Percentiles rank a stretch among this genome's conserved stretches.
Evolutionary conservation across 64 coral and sea anemone genomes (phyloP).

Genomic region (Trachythela sp.): DNA sequence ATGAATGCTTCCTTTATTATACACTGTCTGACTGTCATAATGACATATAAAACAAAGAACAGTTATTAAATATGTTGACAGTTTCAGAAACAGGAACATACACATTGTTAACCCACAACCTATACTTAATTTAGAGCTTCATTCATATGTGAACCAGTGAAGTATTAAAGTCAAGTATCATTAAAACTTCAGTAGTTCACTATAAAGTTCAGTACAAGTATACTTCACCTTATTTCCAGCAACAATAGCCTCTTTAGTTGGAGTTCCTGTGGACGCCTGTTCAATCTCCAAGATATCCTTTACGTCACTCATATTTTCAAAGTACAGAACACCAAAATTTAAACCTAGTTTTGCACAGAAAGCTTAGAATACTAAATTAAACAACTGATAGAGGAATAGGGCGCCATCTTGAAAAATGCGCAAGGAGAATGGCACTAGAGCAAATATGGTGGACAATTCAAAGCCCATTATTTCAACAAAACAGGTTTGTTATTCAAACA

Average conservation of each 20-base stretch:
- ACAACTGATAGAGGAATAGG: background rate
- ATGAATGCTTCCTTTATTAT: too few species aligned
- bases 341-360: background rate
- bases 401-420: background rate
- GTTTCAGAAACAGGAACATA: too few species aligned
- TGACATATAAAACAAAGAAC: too few species aligned
- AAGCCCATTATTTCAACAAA: background rate
- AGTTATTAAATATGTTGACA: too few species aligned
- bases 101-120: too few species aligned
- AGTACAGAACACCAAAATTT: background rate
- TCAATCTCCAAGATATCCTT: conserved; percentile 86
- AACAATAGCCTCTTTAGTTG: conserved; percentile 90
- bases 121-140: too few species aligned
- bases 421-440: background rate
- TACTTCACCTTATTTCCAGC: conserved; percentile 65
- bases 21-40: too few species aligned
- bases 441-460: background rate
- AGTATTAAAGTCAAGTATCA: conserved; percentile 56
- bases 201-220: too few species aligned
- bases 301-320: conserved; percentile 78
- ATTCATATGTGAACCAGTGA: too few species aligned
- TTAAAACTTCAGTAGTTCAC: too few species aligned
- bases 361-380: background rate
- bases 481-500: background rate
- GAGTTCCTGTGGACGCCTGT: conserved; percentile 48